Evolutionary conservation across 2,888 invertebrate genomes (phyloP), one percentile per base, ranked within the genome.

Genomic region (Microchrysa polita): DNA sequence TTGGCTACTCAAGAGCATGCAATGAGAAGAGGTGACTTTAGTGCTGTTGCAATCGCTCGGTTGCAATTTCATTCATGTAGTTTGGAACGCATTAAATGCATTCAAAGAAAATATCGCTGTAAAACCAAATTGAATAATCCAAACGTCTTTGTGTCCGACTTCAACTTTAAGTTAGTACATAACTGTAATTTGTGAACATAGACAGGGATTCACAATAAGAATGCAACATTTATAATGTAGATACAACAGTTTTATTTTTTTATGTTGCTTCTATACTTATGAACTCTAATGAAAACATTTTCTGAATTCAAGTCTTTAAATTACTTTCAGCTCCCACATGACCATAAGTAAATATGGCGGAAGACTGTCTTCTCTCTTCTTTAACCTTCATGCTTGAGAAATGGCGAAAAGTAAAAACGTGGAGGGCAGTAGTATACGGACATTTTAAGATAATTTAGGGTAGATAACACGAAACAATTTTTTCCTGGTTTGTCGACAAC

Each of bases 211-310:
- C 40, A 55, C 55, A 57, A 69, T 69, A 69, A 69, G 69, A n/a
- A 69, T 69, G 55, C 69, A 16, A 34, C 69, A 57, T 69, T 69
- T 69, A 57, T 69, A 55, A 69, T 69, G n/a, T 57, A 69, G 34
- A 57, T 69, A 55, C 69, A 69, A 57, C 69, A 69, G 57, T 69
- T 69, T 65, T 65, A 65, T 65, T 69, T 57, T 57, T 42, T n/a
- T n/a, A n/a, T n/a, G n/a, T 53, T 53, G n/a, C 14, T 52, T 12
- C 12, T 40, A 69, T 69, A 67, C 22, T 44, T 22, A 65, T 65
- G 65, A n/a, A n/a, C n/a, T n/a, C 65, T 48, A 65, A 65, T 65
- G 44, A 65, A 65, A 48, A 22, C 65, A 18, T 40, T 57, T 20
- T 55, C 18, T 16, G 23, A 34, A 18, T 34, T n/a, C n/a, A n/a